phyloP scores from a whole-genome alignment of 2,113 vertebrate genomes.

The Myotis lucifugus region DNA sequence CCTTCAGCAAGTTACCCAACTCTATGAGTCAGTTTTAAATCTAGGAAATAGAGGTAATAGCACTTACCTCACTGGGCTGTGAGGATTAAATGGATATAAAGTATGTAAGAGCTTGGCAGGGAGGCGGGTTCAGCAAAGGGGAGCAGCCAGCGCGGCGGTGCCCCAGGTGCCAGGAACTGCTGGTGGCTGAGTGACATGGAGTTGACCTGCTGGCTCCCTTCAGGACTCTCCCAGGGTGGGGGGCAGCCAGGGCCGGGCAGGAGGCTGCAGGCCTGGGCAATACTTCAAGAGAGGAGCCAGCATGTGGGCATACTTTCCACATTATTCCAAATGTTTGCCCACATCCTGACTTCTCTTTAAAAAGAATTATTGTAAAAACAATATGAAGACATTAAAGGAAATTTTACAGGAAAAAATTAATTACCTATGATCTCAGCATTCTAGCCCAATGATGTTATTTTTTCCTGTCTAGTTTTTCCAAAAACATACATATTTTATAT shows the following conservation, averaged over 20 bases:
- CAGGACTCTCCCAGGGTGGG: too few species aligned
- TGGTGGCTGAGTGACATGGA: not conserved
- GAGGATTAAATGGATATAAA: not conserved
- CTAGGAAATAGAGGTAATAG: not conserved
- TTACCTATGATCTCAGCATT: not conserved
- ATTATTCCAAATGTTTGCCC: not conserved
- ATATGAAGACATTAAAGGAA: conserved; percentile 10
- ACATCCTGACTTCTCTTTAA: conserved; percentile 13
- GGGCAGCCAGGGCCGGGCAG: not conserved
- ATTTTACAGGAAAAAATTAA: conserved; percentile 14
- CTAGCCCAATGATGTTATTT: not conserved
- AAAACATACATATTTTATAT: not conserved
- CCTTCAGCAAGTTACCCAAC: not conserved
- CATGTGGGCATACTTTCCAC: not conserved
- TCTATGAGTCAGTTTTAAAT: not conserved
- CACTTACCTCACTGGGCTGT: not conserved
- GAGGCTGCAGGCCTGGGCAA: not conserved
- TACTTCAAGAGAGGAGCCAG: not conserved
- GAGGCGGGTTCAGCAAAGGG: not conserved
- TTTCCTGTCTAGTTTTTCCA: not conserved
- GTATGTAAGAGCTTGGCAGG: not conserved
- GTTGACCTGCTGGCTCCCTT: not conserved
- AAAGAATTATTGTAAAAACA: conserved; percentile 36
- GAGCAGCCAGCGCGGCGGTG: not conserved
- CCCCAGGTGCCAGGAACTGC: not conserved